Base-by-base conservation (phyloP, 2,797 vertebrate genomes). In the Pteropus rufus region DNA sequence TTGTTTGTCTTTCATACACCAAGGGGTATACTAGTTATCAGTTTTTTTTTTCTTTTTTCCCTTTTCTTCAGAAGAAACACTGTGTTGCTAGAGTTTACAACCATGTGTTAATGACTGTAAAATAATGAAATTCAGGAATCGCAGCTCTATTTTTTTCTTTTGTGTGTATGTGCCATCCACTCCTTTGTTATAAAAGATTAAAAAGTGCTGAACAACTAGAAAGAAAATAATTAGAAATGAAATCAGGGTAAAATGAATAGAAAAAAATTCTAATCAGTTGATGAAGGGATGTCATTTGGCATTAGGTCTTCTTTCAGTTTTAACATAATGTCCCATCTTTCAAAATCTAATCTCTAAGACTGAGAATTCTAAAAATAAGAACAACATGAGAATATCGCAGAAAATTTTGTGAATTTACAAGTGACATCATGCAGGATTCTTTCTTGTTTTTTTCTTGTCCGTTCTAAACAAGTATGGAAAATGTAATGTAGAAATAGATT, bases 181-280 rank as follows among this genome's bases (percentile, higher is more conserved):
- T 90, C 15, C 34, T 96, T 97, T 95, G 56, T 88, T 41, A 81
- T 90, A 92, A 92, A 92, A 96, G 88, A 96, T 97, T 93, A 95
- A 91, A 96, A 97, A 94, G 23, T 92, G 46, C 82, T 95, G 73
- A 93, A 86, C 70, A 90, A 24, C 26, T 84, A 87, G 54, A 94
- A 85, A 73, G 80, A 89, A 96, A 96, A 94, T 84, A 95, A 96
- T 97, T 92, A 14, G 34, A 95, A 96, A 95, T 97, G 26, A 85
- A 97, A 94, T 94, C 31, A 85, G 23, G 7, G 6, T 79, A 70
- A 97, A 95, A 88, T 89, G 70, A 94, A 81, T 77, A 85, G 81
- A 87, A 90, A 91, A 77, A 77, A 91, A 75, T 49, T 94, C 60
- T 77, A 65, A 79, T 92, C 58, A 52, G 39, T 41, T 88, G 41